Evolutionary conservation across 2,797 vertebrate species (phyloP), one percentile per base, ranked within the genome.

Genomic region (Danio tinwini): DNA sequence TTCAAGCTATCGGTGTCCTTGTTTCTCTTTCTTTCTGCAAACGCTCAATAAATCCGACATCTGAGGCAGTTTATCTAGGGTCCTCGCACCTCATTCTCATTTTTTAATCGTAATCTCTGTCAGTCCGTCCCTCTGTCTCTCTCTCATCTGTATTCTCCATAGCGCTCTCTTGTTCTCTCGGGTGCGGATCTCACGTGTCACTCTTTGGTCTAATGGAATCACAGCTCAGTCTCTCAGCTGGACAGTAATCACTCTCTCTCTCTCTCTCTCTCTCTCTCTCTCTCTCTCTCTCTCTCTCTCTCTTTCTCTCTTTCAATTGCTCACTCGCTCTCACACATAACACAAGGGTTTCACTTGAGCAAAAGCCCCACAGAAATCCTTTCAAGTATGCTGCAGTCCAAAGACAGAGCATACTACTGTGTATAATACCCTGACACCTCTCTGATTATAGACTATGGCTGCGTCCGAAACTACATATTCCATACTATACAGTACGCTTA

Each of bases 181-280:
- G 75, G 44, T 59, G 61, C 61, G 10, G 61, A 64, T 67, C 69
- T 65, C 81, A 64, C 75, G 59, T 68, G 69, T 78, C 44, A 16
- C 19, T 42, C 61, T 45, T 53, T 39, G 55, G 67, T 82, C 68
- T 77, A 77, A 82, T 82, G 81, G 75, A 82, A 82, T 82, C 74
- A 82, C 75, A 72, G 81, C 69, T 82, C 75, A 64, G 58, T 72
- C 77, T 80, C 77, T 64, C 69, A 73, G 69, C 55, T 53, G 75
- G 75, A 78, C 75, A 74, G 62, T 73, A 78, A 82, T 82, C 61
- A 17, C 62, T 59, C 71, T 14, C 62, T 16, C 37, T 21, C 76
- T 53, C 65, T 6, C 37, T 50, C 14, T 39, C 6, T 40, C n/a
- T n/a, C n/a, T n/a, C n/a, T n/a, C n/a, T n/a, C n/a, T n/a, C n/a